These are phyloP conservation scores for Syrmaticus mikado DNA, from an alignment of 2,113 vertebrate genomes.

Conservation along the genomic window DNA sequence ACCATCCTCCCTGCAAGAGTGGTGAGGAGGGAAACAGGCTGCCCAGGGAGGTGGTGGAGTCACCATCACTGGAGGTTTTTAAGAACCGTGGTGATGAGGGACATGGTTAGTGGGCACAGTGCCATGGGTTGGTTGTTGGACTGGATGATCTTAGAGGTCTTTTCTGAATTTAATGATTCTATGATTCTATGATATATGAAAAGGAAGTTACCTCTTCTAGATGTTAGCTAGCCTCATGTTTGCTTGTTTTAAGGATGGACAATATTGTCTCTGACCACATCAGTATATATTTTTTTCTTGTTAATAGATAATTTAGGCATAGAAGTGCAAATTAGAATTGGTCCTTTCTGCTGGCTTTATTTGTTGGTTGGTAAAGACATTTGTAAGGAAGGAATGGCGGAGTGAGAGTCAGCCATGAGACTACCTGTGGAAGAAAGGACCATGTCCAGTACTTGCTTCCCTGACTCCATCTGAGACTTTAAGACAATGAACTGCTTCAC, in stretches of 20 bases:
- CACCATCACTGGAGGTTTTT: no score
- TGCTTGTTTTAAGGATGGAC: neutral
- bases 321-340: neutral
- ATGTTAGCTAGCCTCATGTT: neutral
- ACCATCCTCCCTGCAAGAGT: no score
- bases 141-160: no score
- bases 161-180: no score
- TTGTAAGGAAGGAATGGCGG: neutral
- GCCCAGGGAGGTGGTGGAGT: no score
- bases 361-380: neutral
- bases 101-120: no score
- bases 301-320: neutral
- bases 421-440: neutral
- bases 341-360: neutral
- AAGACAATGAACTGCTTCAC: neutral
- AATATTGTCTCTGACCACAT: neutral
- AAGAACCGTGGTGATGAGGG: no score
- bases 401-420: neutral
- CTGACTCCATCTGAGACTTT: fast-evolving
- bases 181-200: neutral
- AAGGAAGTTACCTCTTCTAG: neutral
- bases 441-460: neutral
- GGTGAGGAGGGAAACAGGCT: no score
- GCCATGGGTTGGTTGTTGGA: no score
- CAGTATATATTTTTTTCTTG: neutral